phyloP scores from a whole-genome alignment of 92 coral and sea anemone genomes.

The Metridium senile region DNA sequence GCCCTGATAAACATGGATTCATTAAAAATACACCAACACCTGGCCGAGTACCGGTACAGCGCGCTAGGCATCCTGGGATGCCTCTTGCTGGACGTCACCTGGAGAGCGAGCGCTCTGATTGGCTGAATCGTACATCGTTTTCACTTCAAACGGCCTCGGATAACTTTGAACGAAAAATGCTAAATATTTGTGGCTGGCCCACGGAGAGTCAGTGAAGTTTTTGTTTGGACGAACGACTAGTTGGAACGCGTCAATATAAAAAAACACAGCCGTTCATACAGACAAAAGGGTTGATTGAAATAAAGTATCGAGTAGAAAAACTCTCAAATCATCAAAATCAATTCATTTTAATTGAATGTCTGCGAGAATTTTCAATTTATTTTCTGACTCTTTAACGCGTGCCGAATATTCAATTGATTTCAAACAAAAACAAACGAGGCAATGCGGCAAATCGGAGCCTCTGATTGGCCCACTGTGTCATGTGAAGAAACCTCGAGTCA shows the following conservation, averaged over 20 bases:
- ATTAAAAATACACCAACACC: constrained; percentile 95
- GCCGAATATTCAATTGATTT: constrained; percentile 36
- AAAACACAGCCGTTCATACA: not conserved
- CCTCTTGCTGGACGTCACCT: constrained; percentile 75
- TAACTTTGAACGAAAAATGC: constrained; percentile 71
- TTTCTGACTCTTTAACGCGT: constrained; percentile 18
- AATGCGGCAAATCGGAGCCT: not conserved
- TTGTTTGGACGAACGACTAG: constrained; percentile 32
- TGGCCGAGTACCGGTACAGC: constrained; percentile 83
- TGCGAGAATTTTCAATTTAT: constrained; percentile 20
- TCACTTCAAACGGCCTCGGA: constrained; percentile 53
- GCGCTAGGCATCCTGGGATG: constrained; percentile 81
- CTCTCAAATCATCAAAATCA: constrained; percentile 7
- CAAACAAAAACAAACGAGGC: constrained; percentile 39
- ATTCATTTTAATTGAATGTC: constrained; percentile 7
- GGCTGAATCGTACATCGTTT: constrained; percentile 32
- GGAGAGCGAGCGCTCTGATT: constrained; percentile 58
- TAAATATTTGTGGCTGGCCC: constrained; percentile 69
- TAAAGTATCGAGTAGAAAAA: not conserved
- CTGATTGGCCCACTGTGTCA: constrained; percentile 29
- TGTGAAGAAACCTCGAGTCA: constrained; percentile 34
- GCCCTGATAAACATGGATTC: constrained; percentile 98
- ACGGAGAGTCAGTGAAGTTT: constrained; percentile 55
- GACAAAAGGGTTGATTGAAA: not conserved
- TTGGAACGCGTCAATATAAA: not conserved